Percentiles rank a stretch among this genome's conserved stretches.
These are phyloP conservation scores for Diarsia mendica DNA, from an alignment of 2,888 invertebrate genomes.

Conservation along the genomic window DNA sequence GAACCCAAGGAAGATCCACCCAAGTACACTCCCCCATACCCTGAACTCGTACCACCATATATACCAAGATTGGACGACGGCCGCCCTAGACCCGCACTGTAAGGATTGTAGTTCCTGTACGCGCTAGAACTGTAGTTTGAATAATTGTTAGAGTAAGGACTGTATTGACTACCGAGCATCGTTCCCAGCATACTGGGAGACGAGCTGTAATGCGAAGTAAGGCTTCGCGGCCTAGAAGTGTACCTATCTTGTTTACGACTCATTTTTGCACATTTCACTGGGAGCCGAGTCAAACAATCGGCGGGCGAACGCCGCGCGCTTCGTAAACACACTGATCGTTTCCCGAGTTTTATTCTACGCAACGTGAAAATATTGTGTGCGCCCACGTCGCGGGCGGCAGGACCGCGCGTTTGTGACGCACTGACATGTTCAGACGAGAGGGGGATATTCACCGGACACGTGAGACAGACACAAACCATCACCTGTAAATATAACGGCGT, in stretches of 20 bases:
- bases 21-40: constrained; percentile 92
- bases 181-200: constrained; percentile 86
- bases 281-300: constrained; percentile 60
- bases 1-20: constrained; percentile 91
- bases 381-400: constrained; percentile 78
- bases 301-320: constrained; percentile 79
- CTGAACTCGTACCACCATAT: constrained; percentile 92
- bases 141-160: constrained; percentile 82
- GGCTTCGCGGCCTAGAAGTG: constrained; percentile 83
- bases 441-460: constrained; percentile 76
- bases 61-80: constrained; percentile 85
- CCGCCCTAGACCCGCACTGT: constrained; percentile 84
- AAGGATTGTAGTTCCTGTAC: constrained; percentile 87
- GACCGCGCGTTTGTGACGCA: constrained; percentile 80
- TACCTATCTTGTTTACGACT: constrained; percentile 87
- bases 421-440: constrained; percentile 73
- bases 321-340: constrained; percentile 85
- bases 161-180: constrained; percentile 83
- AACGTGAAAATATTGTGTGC: constrained; percentile 83
- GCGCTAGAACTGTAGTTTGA: constrained; percentile 82
- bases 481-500: constrained; percentile 82
- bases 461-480: constrained; percentile 78
- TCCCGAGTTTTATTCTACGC: constrained; percentile 79
- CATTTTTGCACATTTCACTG: constrained; percentile 83
- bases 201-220: constrained; percentile 84